Percentiles rank a stretch among this genome's conserved stretches.
phyloP scores from a whole-genome alignment of 2,888 invertebrate genomes.

The Troides aeacus region DNA sequence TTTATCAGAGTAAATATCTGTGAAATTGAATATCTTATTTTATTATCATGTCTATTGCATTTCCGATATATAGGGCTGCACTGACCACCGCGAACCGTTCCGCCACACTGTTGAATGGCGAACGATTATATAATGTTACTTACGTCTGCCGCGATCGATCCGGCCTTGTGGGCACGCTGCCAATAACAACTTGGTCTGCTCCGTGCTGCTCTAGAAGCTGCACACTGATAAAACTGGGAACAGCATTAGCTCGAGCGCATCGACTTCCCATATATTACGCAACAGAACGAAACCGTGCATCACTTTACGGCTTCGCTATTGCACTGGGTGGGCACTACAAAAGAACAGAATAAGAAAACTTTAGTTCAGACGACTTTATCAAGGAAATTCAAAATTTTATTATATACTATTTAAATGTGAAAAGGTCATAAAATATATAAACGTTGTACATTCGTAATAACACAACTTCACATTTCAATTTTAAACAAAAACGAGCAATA shows the following conservation, averaged over 20 bases:
- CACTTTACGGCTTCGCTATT: not conserved
- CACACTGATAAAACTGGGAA: constrained; percentile 39
- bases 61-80: constrained; percentile 1
- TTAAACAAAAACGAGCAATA: too few relatives aligned
- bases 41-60: not conserved
- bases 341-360: not conserved
- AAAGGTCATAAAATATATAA: not conserved
- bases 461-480: too few relatives aligned
- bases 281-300: not conserved
- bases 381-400: not conserved
- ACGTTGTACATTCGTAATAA: not conserved
- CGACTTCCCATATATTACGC: constrained; percentile 9
- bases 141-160: constrained; percentile 61
- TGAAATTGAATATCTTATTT: not conserved
- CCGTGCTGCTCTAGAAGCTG: constrained; percentile 53
- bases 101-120: constrained; percentile 45
- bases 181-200: constrained; percentile 62
- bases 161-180: constrained; percentile 65
- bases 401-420: not conserved
- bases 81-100: constrained; percentile 7
- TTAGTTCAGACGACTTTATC: not conserved
- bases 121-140: constrained; percentile 65
- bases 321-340: not conserved
- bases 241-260: constrained; percentile 6
- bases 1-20: not conserved